Conservation (phyloP, 2,888 invertebrate species). For the Watsonalla cultraria region DNA sequence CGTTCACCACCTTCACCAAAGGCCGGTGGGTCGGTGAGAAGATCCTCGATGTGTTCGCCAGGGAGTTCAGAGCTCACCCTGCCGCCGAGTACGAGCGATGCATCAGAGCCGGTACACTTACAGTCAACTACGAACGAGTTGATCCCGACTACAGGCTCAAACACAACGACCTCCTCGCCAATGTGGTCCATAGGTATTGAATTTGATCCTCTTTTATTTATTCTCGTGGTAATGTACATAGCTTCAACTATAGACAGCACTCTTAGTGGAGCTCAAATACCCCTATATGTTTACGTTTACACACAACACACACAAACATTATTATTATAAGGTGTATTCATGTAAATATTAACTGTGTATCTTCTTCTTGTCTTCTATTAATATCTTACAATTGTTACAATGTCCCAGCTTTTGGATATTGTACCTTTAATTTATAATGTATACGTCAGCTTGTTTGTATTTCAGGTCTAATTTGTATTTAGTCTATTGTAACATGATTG, state of each 20-base stretch:
- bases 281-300: constrained; percentile 18
- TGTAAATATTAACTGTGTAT: constrained; percentile 39
- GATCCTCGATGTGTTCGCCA: constrained; percentile 93
- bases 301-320: constrained; percentile 20
- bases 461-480: constrained; percentile 47
- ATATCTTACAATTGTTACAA: constrained; percentile 25
- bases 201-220: neutral
- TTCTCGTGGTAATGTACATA: constrained; percentile 15
- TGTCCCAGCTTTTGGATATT: constrained; percentile 22
- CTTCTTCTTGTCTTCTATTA: constrained; percentile 37
- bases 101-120: constrained; percentile 93
- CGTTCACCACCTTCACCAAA: constrained; percentile 97
- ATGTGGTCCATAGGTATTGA: constrained; percentile 94
- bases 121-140: constrained; percentile 95
- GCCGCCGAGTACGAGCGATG: constrained; percentile 95
- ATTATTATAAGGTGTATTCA: constrained; percentile 26
- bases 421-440: constrained; percentile 18
- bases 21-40: constrained; percentile 97
- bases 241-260: constrained; percentile 33
- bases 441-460: constrained; percentile 46
- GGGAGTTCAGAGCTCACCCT: constrained; percentile 96
- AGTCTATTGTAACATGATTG: constrained; percentile 43
- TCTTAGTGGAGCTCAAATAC: constrained; percentile 9
- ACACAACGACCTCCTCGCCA: constrained; percentile 95
- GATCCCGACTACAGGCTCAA: constrained; percentile 94